phyloP scores from a whole-genome alignment of 2,797 vertebrate genomes.

The Holocentrus rufus region DNA sequence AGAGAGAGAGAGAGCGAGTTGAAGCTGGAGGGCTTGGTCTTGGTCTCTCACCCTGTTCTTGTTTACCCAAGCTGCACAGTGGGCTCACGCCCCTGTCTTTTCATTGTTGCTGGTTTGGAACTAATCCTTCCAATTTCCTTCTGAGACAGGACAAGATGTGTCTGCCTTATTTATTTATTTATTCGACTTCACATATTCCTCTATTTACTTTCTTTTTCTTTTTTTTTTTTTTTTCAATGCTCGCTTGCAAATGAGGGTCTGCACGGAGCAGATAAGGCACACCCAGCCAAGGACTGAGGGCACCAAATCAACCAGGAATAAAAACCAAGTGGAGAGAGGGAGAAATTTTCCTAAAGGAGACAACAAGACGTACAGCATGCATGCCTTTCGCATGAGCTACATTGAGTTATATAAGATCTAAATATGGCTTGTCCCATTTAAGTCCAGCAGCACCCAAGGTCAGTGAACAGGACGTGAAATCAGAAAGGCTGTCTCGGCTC shows the following conservation, averaged over 20 bases:
- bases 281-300: conserved; percentile 79
- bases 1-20: conserved; percentile 27
- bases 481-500: conserved; percentile 43
- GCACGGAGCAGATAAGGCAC: conserved; percentile 80
- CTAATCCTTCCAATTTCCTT: conserved; percentile 84
- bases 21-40: conserved; percentile 48
- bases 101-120: conserved; percentile 83
- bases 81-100: conserved; percentile 77
- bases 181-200: conserved; percentile 80
- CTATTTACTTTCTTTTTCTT: conserved; percentile 70
- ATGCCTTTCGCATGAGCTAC: conserved; percentile 41
- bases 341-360: conserved; percentile 65
- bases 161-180: conserved; percentile 81
- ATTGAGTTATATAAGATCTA: conserved; percentile 56
- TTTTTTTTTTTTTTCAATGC: conserved; percentile 42
- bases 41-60: conserved; percentile 67
- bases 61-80: conserved; percentile 77
- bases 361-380: conserved; percentile 56
- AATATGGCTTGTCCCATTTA: conserved; percentile 50
- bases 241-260: conserved; percentile 84
- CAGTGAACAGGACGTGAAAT: conserved; percentile 55
- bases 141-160: conserved; percentile 81
- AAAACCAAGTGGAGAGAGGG: conserved; percentile 50
- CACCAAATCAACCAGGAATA: conserved; percentile 76
- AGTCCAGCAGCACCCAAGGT: conserved; percentile 67